phyloP scores from a whole-genome alignment of 92 coral and sea anemone species.

The Plumapathes pennacea region DNA sequence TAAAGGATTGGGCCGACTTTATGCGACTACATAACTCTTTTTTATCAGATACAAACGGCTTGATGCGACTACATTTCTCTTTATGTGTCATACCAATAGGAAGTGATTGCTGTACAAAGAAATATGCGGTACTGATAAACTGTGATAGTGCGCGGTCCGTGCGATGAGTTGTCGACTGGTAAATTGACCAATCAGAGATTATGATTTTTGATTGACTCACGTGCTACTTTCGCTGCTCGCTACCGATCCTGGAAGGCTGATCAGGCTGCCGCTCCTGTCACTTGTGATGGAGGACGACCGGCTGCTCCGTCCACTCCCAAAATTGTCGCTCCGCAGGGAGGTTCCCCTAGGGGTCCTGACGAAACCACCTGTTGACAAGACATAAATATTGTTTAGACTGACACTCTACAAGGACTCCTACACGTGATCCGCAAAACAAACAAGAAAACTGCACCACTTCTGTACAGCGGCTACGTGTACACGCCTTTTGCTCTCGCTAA shows the following conservation, averaged over 20 bases:
- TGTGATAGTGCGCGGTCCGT: too few species aligned
- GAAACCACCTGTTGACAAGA: constrained; percentile 88
- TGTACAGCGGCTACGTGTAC: not conserved
- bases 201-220: too few species aligned
- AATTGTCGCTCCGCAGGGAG: constrained; percentile 59
- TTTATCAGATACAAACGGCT: too few species aligned
- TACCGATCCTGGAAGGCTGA: constrained; percentile 93
- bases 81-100: too few species aligned
- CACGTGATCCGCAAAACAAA: constrained; percentile 15
- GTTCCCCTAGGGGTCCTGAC: constrained; percentile 69
- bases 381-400: constrained; percentile 91
- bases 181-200: too few species aligned
- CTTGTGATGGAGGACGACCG: constrained; percentile 90
- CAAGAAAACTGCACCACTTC: not conserved
- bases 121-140: too few species aligned
- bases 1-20: too few species aligned
- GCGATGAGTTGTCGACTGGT: too few species aligned
- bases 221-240: constrained; percentile 93
- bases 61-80: too few species aligned
- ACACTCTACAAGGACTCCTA: constrained; percentile 38
- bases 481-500: too few species aligned
- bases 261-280: constrained; percentile 93
- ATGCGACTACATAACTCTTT: too few species aligned
- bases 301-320: constrained; percentile 91
- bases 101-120: too few species aligned